Base-by-base conservation (phyloP, 2,797 vertebrate genomes). In the Chelidonichthys spinosus region DNA sequence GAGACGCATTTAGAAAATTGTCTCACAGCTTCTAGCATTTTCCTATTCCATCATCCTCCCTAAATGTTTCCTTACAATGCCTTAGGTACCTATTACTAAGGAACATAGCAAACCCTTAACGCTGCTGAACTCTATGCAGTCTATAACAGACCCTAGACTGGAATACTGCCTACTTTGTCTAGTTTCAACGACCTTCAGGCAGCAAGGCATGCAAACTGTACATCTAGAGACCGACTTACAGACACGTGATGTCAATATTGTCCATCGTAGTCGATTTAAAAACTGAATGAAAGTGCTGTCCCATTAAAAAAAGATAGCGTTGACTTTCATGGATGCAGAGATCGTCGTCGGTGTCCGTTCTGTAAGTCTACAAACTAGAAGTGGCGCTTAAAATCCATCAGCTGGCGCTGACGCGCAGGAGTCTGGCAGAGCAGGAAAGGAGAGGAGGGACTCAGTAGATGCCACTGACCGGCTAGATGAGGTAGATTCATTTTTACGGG, bases 401-500 rank as follows among this genome's bases (percentile, higher is more conserved):
- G 69, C 37, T 64, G 44, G 61, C 6, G 13, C 47, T 43, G 55
- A 72, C 64, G 40, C 18, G 10, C 25, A 13, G 50, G 61, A 63
- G 50, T 75, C 54, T 66, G 63, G 62, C 66, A 62, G 72, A 61
- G 55, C 7, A 68, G 47, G 32, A 53, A 18, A 76, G 58, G 39
- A 40, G 75, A 9, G 49, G 44, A 67, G 14, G 37, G 82, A 69
- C 65, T 82, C 39, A 62, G 74, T 67, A 78, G 67, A 78, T 43
- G 76, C 84, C 84, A 85, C 47, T 11, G 47, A 53, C 61, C 72
- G 82, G 79, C 85, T 81, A 37, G 52, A 87, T 94, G 95, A 95
- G 95, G 95, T 95, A 95, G 95, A 94, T 94, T 83, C 4, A 81
- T 63, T 79, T 80, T n/a, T n/a, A 78, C 77, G 58, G 44, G 3